phyloP scores from a whole-genome alignment of 2,888 invertebrate species.

The Acleris emargana region DNA sequence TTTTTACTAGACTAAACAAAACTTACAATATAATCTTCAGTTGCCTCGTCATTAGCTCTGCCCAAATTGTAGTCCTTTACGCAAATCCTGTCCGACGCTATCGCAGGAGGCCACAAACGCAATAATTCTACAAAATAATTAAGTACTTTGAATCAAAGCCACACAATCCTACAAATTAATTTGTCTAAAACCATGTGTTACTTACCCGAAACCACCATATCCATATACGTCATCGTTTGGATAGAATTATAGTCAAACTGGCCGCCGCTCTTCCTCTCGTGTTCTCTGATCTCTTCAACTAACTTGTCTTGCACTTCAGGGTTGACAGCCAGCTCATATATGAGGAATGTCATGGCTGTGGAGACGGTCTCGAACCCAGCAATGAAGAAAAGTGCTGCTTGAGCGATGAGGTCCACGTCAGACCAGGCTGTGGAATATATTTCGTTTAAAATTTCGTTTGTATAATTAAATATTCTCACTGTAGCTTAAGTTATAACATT shows the following conservation, averaged over 20 bases:
- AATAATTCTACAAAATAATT: conserved; percentile 2
- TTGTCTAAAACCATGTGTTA: no score
- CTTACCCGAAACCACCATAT: conserved; percentile 84
- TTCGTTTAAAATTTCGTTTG: no score
- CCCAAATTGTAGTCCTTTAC: conserved; percentile 48
- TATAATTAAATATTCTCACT: no score
- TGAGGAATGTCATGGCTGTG: conserved; percentile 72
- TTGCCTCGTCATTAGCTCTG: conserved; percentile 37
- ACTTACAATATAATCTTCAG: conserved; percentile 34
- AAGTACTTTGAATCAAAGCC: no score
- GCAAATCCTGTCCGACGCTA: conserved; percentile 3
- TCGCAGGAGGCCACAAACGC: not conserved
- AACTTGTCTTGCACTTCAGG: conserved; percentile 83
- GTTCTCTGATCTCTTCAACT: conserved; percentile 79
- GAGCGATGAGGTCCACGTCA: conserved; percentile 71
- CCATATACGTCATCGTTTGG: conserved; percentile 83
- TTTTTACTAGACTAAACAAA: no score
- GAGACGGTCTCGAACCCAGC: conserved; percentile 83
- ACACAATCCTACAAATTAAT: no score
- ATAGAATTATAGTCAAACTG: conserved; percentile 79
- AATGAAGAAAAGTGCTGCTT: conserved; percentile 80
- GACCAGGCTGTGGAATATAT: conserved; percentile 54
- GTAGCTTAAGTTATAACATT: no score
- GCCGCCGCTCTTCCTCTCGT: conserved; percentile 64
- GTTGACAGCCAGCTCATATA: conserved; percentile 84